These are phyloP conservation scores for Patella depressa DNA, from an alignment of 2,888 invertebrate species.

Conservation along the genomic window DNA sequence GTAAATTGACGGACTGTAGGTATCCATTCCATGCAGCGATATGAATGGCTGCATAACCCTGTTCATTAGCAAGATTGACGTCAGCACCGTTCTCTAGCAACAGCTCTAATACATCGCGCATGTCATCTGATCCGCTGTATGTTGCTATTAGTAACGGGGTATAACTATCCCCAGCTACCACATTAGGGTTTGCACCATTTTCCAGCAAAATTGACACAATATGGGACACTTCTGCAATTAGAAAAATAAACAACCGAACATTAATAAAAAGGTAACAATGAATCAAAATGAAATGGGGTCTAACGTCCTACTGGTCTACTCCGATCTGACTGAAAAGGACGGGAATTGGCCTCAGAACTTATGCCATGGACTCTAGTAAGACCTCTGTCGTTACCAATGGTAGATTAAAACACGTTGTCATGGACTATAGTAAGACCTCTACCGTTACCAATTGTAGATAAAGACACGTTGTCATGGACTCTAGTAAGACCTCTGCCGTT, in stretches of 20 bases:
- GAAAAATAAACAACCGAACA: background rate
- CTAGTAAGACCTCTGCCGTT: too few relatives aligned
- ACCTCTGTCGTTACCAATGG: too few relatives aligned
- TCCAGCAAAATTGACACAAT: conserved; percentile 47
- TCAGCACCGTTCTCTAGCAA: conserved; percentile 50
- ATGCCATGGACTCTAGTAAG: too few relatives aligned
- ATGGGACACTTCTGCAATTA: conserved; percentile 43
- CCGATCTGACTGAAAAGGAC: too few relatives aligned
- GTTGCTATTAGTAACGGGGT: conserved; percentile 55
- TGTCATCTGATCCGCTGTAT: conserved; percentile 46
- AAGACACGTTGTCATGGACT: too few relatives aligned
- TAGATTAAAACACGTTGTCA: too few relatives aligned
- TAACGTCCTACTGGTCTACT: too few relatives aligned
- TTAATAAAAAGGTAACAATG: too few relatives aligned
- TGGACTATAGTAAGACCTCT: too few relatives aligned
- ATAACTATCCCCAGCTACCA: conserved; percentile 36
- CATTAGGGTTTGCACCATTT: conserved; percentile 23
- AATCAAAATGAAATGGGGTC: too few relatives aligned
- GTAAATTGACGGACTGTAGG: conserved; percentile 38
- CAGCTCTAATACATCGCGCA: conserved; percentile 31
- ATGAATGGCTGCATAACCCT: conserved; percentile 60
- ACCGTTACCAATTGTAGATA: too few relatives aligned
- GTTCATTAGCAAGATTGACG: conserved; percentile 41
- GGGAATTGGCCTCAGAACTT: too few relatives aligned
- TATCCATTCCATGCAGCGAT: conserved; percentile 64